phyloP scores from a whole-genome alignment of 2,797 vertebrate genomes.

The Siniperca undulata region DNA sequence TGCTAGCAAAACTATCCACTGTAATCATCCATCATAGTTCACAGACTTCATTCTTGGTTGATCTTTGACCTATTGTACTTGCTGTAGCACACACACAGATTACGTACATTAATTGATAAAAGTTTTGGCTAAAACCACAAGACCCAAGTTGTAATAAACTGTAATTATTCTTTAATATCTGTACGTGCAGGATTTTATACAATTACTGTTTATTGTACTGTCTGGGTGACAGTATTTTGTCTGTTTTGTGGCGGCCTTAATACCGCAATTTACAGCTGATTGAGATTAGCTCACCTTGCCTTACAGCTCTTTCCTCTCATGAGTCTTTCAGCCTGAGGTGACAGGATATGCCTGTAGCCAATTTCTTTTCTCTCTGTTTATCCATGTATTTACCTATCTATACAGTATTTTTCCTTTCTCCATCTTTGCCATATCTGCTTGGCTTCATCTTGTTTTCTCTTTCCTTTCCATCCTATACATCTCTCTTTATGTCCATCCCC shows the following conservation, averaged over 20 bases:
- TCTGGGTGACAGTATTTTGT: not conserved
- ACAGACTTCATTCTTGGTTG: not conserved
- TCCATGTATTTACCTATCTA: slow-evolving; percentile 6
- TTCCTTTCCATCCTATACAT: not conserved
- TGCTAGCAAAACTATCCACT: not conserved
- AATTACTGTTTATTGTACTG: too few relatives aligned
- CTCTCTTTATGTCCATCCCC: slow-evolving; percentile 4
- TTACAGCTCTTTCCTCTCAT: slow-evolving; percentile 15
- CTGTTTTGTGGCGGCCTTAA: slow-evolving; percentile 21
- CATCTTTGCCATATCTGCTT: not conserved
- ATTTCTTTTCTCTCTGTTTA: slow-evolving; percentile 10
- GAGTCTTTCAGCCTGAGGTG: slow-evolving; percentile 40
- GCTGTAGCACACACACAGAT: not conserved
- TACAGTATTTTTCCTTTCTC: slow-evolving; percentile 14
- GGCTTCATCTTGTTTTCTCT: not conserved
- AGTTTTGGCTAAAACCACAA: not conserved
- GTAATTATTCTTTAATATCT: slow-evolving; percentile 5
- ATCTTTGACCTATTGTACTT: not conserved
- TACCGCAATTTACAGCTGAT: slow-evolving; percentile 17
- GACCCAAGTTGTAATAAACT: slow-evolving; percentile 6
- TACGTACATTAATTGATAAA: not conserved
- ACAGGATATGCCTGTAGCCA: slow-evolving; percentile 46
- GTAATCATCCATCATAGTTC: not conserved
- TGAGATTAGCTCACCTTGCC: slow-evolving; percentile 37
- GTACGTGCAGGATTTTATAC: not conserved